These are phyloP conservation scores for Muscina levida DNA, from an alignment of 2,888 invertebrate genomes.

Conservation along the genomic window DNA sequence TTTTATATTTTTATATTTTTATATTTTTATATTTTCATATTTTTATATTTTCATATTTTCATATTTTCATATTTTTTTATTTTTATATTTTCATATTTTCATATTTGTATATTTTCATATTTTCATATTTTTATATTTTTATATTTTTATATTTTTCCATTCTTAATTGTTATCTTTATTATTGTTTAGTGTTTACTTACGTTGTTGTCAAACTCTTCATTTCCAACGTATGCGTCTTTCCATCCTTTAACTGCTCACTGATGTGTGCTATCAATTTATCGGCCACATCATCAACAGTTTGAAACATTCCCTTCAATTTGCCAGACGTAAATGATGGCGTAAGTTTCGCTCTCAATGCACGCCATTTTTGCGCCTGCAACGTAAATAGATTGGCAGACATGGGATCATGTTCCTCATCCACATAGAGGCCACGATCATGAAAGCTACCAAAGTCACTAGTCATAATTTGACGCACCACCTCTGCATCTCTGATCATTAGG, in stretches of 20 bases:
- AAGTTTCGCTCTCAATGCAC: constrained; percentile 83
- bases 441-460: constrained; percentile 84
- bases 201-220: constrained; percentile 76
- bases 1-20: too few relatives aligned
- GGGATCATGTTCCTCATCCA: constrained; percentile 83
- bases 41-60: too few relatives aligned
- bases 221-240: constrained; percentile 78
- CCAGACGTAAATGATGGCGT: constrained; percentile 85
- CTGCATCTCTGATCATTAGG: constrained; percentile 83
- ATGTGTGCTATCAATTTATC: constrained; percentile 80
- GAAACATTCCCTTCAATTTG: constrained; percentile 85
- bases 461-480: constrained; percentile 83
- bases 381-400: constrained; percentile 81
- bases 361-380: constrained; percentile 82
- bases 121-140: too few relatives aligned
- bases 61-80: too few relatives aligned
- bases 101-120: too few relatives aligned
- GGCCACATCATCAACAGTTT: constrained; percentile 82
- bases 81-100: too few relatives aligned
- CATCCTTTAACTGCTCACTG: constrained; percentile 72
- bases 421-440: constrained; percentile 84
- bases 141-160: too few relatives aligned
- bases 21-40: too few relatives aligned
- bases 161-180: too few relatives aligned
- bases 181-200: constrained; percentile 60